Evolutionary conservation across 2,888 invertebrate species (phyloP), one percentile per base, ranked within the genome.

Genomic region (Ectemnius continuus): DNA sequence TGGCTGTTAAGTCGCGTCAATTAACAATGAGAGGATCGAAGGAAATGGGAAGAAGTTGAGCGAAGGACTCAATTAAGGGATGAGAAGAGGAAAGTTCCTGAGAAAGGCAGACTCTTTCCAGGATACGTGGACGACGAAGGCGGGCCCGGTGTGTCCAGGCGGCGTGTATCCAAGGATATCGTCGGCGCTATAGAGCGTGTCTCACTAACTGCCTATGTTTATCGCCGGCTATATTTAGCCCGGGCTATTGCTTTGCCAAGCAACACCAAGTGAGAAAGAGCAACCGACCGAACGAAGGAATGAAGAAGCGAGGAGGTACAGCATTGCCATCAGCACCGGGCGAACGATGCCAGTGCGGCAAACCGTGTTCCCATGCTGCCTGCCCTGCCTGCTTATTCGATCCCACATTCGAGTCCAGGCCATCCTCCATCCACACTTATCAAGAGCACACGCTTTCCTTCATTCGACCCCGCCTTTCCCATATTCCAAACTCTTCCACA

Each of bases 141-240:
- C 8, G 52, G n/a, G 52, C 16, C 16, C 52, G 2, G 52, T 5
- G 48, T 47, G 47, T 47, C 47, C 47, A 47, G n/a, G 72, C 76
- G 68, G 71, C 70, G 68, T 73, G 71, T 72, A 81, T 67, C 76
- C 81, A 79, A 81, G 83, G 81, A 83, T 83, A 83, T 70, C 69
- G 68, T 59, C 75, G 74, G 70, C 74, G 80, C 75, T 83, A 72
- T 82, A 81, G 18, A 84, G 80, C 82, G 74, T 78, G 83, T 82
- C 83, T 85, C 84, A 86, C 87, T 87, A 88, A 88, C 87, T 87
- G 87, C 84, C 83, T 82, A 85, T 89, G 87, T 89, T 89, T 89
- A 89, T 89, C 89, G 88, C 82, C 77, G 76, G 85, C 88, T 89
- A 89, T 88, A 88, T 89, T 88, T 89, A 89, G 88, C 81, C 78